Base-by-base conservation (phyloP, 1,140 invertebrate genomes). In the Triops longicaudatus region DNA sequence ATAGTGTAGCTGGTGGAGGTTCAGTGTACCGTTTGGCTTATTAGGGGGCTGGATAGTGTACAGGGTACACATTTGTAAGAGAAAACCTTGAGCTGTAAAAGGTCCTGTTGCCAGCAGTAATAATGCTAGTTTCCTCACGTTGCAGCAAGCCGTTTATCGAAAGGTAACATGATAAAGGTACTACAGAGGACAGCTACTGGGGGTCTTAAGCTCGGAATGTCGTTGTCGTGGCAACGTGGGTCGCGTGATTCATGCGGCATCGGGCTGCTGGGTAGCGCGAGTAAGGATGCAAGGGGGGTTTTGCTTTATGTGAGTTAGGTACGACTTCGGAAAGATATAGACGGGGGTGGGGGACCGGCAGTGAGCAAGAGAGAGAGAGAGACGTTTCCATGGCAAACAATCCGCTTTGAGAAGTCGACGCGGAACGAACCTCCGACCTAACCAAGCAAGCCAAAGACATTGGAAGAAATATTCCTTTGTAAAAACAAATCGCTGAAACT, bases 341-440 rank as follows among this genome's bases (percentile, higher is more conserved):
- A 37, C 2, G 31, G 50, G n/a, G 17, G 17, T 9, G 6, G 14
- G 17, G 14, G 14, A 9, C 50, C 14, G 50, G 22, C 5, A 63
- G 50, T 17, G 50, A 63, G 50, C 50, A 63, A 63, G 22, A 17
- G 50, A 17, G 22, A 63, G 50, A 63, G 50, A 11, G 3, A 22
- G 50, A 63, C 7, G 50, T 63, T 63, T 63, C 50, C 50, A 63
- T 63, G 50, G 50, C 50, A 63, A 63, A 63, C 50, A 63, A 63
- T 63, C 50, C 50, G 50, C 50, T 63, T 63, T 22, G 50, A 22
- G 50, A 63, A 22, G 50, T 63, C 22, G 50, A 63, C 50, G 50
- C 2, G n/a, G 50, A 63, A 63, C 50, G 22, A 63, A 63, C 4
- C 50, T 37, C 31, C 31, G 31, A 37, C 2, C 31, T 37, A 37